phyloP scores from a whole-genome alignment of 2,797 vertebrate genomes.

The Cryptoblepharus egeriae region DNA sequence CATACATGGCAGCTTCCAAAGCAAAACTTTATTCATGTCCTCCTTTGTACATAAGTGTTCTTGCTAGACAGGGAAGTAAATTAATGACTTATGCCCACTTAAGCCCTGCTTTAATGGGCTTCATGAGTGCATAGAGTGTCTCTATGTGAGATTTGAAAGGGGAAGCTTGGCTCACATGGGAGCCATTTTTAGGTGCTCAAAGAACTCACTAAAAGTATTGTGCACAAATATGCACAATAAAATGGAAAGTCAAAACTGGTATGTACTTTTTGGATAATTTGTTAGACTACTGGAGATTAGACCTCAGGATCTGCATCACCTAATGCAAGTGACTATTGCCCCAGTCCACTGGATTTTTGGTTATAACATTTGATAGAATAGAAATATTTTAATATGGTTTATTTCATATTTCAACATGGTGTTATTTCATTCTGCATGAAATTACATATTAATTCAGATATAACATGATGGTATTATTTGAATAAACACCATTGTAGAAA shows the following conservation, averaged over 20 bases:
- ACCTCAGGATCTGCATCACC: too few relatives aligned
- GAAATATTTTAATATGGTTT: too few relatives aligned
- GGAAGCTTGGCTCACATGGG: not conserved
- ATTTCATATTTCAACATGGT: too few relatives aligned
- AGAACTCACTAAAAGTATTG: not conserved
- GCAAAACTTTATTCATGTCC: not conserved
- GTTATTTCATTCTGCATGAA: too few relatives aligned
- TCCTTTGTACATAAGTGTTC: not conserved
- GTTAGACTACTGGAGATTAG: too few relatives aligned
- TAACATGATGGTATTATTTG: too few relatives aligned
- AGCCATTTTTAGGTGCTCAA: not conserved
- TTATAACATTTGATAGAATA: too few relatives aligned
- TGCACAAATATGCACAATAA: not conserved
- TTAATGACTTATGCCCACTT: not conserved
- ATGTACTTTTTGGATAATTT: not conserved
- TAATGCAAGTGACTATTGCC: too few relatives aligned
- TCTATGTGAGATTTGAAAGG: not conserved
- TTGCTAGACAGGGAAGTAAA: not conserved
- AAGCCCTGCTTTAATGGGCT: not conserved
- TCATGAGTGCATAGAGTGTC: too few relatives aligned
- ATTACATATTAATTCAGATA: too few relatives aligned
- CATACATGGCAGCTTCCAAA: not conserved
- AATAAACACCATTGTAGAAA: too few relatives aligned
- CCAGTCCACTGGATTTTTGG: too few relatives aligned
- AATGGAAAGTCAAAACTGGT: not conserved